Evolutionary conservation across 2,888 invertebrate species (phyloP).

Genomic region (Hesperia comma): DNA sequence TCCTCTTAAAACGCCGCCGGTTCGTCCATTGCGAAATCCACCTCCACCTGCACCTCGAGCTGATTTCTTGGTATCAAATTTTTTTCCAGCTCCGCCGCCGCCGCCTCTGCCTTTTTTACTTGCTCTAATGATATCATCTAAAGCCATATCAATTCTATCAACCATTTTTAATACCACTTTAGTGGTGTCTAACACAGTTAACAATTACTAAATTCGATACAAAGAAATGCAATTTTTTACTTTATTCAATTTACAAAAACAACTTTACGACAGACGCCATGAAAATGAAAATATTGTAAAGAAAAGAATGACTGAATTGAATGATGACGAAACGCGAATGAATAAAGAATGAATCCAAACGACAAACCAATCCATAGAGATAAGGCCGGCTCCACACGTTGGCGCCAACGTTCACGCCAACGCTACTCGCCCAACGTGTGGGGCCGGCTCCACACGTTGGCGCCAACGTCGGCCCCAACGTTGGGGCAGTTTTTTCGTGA

Average conservation of each 20-base stretch:
- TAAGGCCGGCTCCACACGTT: too few species aligned
- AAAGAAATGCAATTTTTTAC: neutral
- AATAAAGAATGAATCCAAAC: too few species aligned
- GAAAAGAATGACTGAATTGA: too few species aligned
- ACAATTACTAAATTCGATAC: neutral
- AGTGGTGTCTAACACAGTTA: neutral
- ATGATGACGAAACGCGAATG: too few species aligned
- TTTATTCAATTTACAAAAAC: too few species aligned
- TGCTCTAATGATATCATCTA: conserved; percentile 98
- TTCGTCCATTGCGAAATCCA: conserved; percentile 80
- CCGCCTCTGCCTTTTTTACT: conserved; percentile 88
- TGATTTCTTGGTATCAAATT: conserved; percentile 69
- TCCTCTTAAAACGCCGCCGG: conserved; percentile 86
- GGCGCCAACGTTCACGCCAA: too few species aligned
- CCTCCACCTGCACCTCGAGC: conserved; percentile 78
- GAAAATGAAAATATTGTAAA: too few species aligned
- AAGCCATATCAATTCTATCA: conserved; percentile 98
- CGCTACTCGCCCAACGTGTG: too few species aligned
- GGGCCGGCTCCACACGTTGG: too few species aligned
- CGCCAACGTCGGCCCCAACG: too few species aligned
- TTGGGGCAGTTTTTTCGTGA: too few species aligned
- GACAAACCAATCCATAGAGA: too few species aligned
- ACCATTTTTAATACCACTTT: conserved; percentile 87
- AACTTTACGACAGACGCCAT: neutral
- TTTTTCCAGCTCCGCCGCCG: conserved; percentile 79